These are phyloP conservation scores for Lutjanus erythropterus DNA, from an alignment of 2,113 vertebrate genomes.

Conservation along the genomic window DNA sequence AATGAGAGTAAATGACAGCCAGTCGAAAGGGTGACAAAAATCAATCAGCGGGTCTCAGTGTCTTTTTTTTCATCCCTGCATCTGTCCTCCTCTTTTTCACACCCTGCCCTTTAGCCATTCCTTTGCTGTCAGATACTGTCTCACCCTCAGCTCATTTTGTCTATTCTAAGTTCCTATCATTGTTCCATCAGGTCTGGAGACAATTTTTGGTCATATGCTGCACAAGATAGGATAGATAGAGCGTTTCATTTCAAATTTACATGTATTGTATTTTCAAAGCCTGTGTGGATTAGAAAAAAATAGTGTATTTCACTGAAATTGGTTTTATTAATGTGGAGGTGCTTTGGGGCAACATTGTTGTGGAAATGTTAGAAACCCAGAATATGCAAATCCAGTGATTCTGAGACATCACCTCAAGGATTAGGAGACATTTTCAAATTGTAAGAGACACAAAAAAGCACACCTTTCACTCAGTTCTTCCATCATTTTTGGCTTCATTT, in stretches of 20 bases:
- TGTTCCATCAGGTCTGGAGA: not conserved
- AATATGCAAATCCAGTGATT: not conserved
- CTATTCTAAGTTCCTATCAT: not conserved
- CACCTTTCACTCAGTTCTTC: not conserved
- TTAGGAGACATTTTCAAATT: not conserved
- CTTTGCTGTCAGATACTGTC: constrained; percentile 1
- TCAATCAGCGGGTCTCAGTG: not conserved
- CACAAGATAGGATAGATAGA: constrained; percentile 1
- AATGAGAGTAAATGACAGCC: not conserved
- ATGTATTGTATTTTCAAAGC: not conserved
- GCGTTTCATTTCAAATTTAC: not conserved
- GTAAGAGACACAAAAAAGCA: not conserved
- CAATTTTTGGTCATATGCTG: not conserved
- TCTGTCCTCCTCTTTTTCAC: not conserved
- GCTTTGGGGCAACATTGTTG: not conserved
- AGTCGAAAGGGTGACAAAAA: not conserved
- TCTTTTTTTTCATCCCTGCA: not conserved
- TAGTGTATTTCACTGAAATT: not conserved
- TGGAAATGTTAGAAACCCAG: not conserved
- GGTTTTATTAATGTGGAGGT: not conserved
- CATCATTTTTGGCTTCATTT: not conserved
- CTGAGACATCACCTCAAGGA: not conserved
- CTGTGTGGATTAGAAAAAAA: not conserved
- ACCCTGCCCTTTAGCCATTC: not conserved
- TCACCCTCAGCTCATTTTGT: not conserved